Evolutionary conservation across 2,888 invertebrate species (phyloP), one percentile per base, ranked within the genome.

Genomic region (Himalopsyche kuldschensis): DNA sequence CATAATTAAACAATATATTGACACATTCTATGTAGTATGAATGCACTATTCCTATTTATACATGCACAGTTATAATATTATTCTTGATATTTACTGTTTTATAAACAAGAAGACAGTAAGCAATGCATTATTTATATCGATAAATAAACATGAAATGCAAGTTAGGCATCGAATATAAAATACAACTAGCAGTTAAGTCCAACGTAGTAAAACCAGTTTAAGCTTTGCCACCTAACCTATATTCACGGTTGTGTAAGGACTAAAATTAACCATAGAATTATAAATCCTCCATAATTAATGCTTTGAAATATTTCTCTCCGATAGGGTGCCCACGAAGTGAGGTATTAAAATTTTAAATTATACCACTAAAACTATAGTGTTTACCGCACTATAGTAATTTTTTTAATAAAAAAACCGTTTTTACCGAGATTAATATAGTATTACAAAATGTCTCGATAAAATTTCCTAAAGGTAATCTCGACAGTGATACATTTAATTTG

Each of bases 211-310:
- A 69, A 69, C 69, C 69, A 69, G 69, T 69, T 69, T 69, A 69
- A 69, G 69, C 69, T 69, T 82, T 35, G 31, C 48, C 47, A 78
- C 20, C 82, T 46, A 81, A 75, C 79, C 79, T 63, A 80, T 84
- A 84, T 82, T 48, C 75, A 27, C 77, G 35, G 81, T 31, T 78
- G 27, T 79, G 48, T 75, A 48, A 75, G 78, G 77, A 77, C 31
- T 30, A 35, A 78, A 55, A 82, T 75, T 63, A 77, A 78, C 82
- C 78, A 55, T 78, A 30, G 75, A 85, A 85, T 85, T 82, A 77
- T 85, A 85, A 85, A 85, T 83, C 85, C 77, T 78, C 63, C 24
- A 77, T 85, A 85, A 85, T 85, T 85, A 85, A 83, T 78, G 83
- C 75, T 30, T 76, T 32, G 75, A 79, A 83, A 83, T 85, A 78